Evolutionary conservation across 2,113 vertebrate genomes (phyloP).

Genomic region (Podarcis cretensis): DNA sequence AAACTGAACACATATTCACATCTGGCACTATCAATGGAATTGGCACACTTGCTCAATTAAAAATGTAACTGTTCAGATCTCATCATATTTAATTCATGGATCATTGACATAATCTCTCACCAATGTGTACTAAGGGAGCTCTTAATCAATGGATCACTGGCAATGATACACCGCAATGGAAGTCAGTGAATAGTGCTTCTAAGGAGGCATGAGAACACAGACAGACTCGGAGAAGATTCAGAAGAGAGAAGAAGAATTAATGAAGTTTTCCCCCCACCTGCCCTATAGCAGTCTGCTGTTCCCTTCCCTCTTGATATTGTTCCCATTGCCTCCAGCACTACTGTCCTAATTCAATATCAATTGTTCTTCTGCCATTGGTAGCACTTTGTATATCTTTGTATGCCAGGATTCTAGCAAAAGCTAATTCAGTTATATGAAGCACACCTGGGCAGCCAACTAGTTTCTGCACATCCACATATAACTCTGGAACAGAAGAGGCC

Average conservation of each 20-base stretch:
- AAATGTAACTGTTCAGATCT: constrained; percentile 35
- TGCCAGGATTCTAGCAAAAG: neutral
- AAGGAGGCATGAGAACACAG: neutral
- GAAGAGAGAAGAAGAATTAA: neutral
- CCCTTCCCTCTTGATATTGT: neutral
- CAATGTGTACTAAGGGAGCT: constrained; percentile 50
- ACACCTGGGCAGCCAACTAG: neutral
- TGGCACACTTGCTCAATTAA: constrained; percentile 37
- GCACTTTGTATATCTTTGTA: neutral
- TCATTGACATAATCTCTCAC: constrained; percentile 40
- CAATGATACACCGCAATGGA: constrained; percentile 41
- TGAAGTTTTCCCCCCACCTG: neutral
- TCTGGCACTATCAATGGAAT: constrained; percentile 40
- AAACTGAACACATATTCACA: constrained; percentile 41
- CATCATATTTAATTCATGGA: constrained; percentile 59
- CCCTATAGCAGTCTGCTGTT: neutral
- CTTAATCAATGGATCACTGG: constrained; percentile 36
- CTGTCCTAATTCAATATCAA: neutral
- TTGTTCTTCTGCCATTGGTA: neutral
- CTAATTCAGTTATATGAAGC: neutral
- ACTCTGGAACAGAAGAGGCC: neutral
- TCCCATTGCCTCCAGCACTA: neutral
- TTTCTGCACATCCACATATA: neutral
- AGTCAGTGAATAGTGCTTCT: constrained; percentile 4
- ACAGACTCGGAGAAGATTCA: neutral